Conservation (phyloP, 2,888 invertebrate genomes). For the Cantharis rustica region DNA sequence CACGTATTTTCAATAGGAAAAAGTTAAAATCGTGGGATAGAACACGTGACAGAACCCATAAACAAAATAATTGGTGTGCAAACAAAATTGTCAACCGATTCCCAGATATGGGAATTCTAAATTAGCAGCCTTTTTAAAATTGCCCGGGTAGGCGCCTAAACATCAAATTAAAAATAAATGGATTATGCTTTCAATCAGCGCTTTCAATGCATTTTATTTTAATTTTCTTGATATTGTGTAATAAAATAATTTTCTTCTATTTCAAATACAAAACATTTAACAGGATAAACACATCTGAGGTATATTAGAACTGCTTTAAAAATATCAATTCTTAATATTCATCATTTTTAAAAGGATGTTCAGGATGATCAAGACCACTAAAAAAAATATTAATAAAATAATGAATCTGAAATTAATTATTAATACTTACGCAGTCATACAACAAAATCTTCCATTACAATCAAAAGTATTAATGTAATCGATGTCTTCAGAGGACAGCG, state of each 20-base stretch:
- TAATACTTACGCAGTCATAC: conserved; percentile 62
- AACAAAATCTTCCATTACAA: conserved; percentile 68
- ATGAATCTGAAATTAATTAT: background rate
- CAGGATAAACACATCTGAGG: background rate
- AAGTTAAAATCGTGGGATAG: too few relatives aligned
- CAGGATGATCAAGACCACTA: conserved; percentile 56
- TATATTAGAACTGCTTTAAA: background rate
- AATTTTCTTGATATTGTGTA: background rate
- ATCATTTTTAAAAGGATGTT: conserved; percentile 61
- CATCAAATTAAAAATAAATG: background rate
- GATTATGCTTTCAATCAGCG: too few relatives aligned
- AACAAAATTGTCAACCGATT: too few relatives aligned
- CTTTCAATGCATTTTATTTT: background rate
- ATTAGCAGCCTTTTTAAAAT: background rate
- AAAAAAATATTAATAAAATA: conserved; percentile 3
- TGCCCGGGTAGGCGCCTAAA: background rate
- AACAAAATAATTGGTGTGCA: too few relatives aligned
- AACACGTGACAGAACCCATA: too few relatives aligned
- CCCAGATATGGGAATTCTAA: too few relatives aligned
- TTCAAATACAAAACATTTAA: background rate
- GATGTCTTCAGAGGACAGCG: conserved; percentile 58
- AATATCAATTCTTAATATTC: conserved; percentile 54
- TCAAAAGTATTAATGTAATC: conserved; percentile 62
- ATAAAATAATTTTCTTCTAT: background rate
- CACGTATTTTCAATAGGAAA: too few relatives aligned